These are phyloP conservation scores for Catamblyrhynchus diadema DNA, from an alignment of 2,797 vertebrate species.

Conservation along the genomic window DNA sequence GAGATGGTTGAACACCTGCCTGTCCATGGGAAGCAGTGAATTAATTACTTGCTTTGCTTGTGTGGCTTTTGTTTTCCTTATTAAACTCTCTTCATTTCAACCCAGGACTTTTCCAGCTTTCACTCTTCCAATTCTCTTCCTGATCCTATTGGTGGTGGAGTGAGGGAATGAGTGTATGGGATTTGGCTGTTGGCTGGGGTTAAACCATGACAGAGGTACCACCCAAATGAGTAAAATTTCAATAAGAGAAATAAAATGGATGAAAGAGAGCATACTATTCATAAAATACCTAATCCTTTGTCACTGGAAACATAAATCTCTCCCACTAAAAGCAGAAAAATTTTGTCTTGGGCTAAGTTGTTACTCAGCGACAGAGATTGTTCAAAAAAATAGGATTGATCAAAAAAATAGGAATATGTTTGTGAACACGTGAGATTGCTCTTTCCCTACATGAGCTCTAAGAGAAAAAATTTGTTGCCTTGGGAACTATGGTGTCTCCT, in stretches of 20 bases:
- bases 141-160: not conserved
- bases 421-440: not conserved
- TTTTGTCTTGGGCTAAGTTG: not conserved
- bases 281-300: not conserved
- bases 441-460: not conserved
- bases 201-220: not conserved
- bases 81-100: not conserved
- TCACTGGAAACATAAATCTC: not conserved
- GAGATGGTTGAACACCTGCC: not conserved
- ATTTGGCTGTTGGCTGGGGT: not conserved
- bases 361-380: not conserved
- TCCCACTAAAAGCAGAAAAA: not conserved
- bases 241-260: not conserved
- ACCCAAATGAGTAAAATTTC: not conserved
- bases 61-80: not conserved
- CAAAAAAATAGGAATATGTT: not conserved
- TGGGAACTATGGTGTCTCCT: not conserved
- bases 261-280: not conserved
- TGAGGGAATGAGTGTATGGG: not conserved
- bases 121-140: not conserved
- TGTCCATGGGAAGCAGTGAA: not conserved
- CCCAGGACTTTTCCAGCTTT: not conserved
- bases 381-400: not conserved
- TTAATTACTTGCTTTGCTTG: not conserved
- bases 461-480: not conserved